A percentile compares a stretch with the other conserved stretches of the same genome.
Conservation (phyloP, 2,113 vertebrate genomes). For the Sinocyclocheilus maitianheensis region DNA sequence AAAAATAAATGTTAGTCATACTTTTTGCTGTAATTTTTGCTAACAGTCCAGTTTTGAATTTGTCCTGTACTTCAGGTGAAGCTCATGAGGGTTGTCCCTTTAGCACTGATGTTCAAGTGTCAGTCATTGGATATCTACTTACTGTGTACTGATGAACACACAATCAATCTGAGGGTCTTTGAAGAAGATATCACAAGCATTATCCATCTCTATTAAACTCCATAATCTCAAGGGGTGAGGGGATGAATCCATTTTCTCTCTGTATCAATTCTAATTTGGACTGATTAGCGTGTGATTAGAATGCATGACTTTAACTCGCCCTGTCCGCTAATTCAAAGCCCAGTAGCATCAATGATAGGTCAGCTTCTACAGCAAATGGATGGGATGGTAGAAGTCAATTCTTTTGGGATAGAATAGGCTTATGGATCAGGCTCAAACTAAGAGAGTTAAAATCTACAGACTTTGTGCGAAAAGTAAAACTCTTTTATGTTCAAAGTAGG, state of each 20-base stretch:
- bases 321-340: constrained; percentile 47
- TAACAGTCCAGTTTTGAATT: neutral
- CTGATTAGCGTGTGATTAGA: constrained; percentile 51
- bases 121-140: neutral
- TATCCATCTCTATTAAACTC: constrained; percentile 22
- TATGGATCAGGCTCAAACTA: constrained; percentile 13
- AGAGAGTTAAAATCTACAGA: neutral
- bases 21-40: neutral
- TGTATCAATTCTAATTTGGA: neutral
- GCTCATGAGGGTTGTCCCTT: neutral
- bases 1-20: neutral
- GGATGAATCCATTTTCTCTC: constrained; percentile 21
- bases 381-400: constrained; percentile 30
- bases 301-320: constrained; percentile 58
- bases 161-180: constrained; percentile 19
- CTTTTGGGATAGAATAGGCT: constrained; percentile 33
- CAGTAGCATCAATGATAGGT: constrained; percentile 51
- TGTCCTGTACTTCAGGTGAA: neutral
- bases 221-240: neutral
- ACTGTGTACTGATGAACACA: neutral
- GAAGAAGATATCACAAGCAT: constrained; percentile 19
- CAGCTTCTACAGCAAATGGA: constrained; percentile 7
- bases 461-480: constrained; percentile 17
- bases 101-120: constrained; percentile 18
- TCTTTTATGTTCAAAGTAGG: constrained; percentile 2